phyloP scores from a whole-genome alignment of 2,797 vertebrate genomes.

The Orestias chungarensis region DNA sequence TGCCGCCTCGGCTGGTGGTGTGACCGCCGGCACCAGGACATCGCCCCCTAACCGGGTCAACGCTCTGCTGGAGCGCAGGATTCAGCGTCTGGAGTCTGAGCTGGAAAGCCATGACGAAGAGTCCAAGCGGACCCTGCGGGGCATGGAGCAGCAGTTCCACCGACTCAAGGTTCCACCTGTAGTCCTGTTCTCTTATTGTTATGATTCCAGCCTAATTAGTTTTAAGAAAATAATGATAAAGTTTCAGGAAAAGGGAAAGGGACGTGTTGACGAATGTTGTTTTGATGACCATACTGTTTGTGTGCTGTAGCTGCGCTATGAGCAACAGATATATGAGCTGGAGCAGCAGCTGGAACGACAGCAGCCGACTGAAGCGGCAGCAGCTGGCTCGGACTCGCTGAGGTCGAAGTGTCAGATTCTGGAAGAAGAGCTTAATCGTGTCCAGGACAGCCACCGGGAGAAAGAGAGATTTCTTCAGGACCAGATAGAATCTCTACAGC shows the following conservation, averaged over 20 bases:
- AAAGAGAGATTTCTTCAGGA: conserved; percentile 77
- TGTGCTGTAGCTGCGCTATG: conserved; percentile 85
- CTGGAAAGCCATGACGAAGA: conserved; percentile 90
- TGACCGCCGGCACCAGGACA: neutral
- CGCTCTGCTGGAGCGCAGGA: conserved; percentile 86
- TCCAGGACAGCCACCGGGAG: conserved; percentile 73
- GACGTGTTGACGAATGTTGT: neutral
- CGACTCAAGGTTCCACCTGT: conserved; percentile 85
- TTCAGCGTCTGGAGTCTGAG: conserved; percentile 89
- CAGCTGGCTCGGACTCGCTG: conserved; percentile 25
- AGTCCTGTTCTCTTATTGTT: no score
- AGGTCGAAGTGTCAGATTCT: conserved; percentile 52
- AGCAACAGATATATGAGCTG: conserved; percentile 87
- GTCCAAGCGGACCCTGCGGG: conserved; percentile 87
- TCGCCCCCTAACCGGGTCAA: conserved; percentile 59
- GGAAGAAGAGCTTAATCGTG: conserved; percentile 76
- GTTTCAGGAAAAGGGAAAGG: neutral
- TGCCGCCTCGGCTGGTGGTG: conserved; percentile 73
- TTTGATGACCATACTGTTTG: neutral
- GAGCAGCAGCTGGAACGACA: conserved; percentile 81
- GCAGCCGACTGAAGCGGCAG: conserved; percentile 54
- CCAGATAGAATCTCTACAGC: conserved; percentile 82
- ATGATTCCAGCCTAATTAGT: no score
- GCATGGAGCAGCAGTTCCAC: conserved; percentile 93
- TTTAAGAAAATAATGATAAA: neutral